phyloP scores from a whole-genome alignment of 2,113 vertebrate genomes.

The Fregetta grallaria region DNA sequence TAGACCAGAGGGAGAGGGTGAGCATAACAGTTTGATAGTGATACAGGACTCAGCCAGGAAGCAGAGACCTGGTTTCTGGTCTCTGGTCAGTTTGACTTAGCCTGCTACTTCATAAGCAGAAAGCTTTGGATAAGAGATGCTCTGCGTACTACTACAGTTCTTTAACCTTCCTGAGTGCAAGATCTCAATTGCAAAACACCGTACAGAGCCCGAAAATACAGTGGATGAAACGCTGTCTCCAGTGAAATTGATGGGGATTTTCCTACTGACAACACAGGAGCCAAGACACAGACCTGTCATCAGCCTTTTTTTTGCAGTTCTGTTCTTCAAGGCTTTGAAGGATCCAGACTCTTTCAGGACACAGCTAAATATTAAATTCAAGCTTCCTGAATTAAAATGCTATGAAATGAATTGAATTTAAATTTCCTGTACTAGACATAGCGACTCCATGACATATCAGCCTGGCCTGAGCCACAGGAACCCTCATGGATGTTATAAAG shows the following conservation, averaged over 20 bases:
- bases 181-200: neutral
- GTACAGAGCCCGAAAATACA: neutral
- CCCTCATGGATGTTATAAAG: neutral
- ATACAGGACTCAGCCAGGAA: neutral
- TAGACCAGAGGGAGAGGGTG: neutral
- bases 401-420: no score
- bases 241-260: neutral
- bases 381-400: neutral
- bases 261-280: neutral
- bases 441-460: neutral
- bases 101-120: neutral
- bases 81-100: neutral
- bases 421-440: neutral
- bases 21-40: neutral
- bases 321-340: neutral
- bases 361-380: neutral
- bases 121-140: neutral
- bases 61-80: neutral
- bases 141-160: neutral
- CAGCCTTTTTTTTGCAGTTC: neutral
- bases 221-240: neutral
- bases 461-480: neutral
- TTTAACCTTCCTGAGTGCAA: neutral
- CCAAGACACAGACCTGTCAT: neutral
- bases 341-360: neutral